Conservation (phyloP, 2,113 vertebrate species). For the Cololabis saira region DNA sequence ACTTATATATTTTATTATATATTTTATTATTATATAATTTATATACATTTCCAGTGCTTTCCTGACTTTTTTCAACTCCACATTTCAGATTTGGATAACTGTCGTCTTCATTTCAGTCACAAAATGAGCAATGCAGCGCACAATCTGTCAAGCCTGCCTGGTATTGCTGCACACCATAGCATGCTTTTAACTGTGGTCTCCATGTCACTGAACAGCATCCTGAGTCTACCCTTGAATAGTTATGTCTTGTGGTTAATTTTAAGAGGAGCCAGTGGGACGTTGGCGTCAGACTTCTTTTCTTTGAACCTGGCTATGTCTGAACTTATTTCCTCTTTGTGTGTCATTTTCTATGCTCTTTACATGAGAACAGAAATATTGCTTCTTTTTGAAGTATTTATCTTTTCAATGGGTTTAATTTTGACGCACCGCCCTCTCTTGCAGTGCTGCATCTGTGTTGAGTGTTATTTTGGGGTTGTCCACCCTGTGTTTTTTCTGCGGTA, state of each 20-base stretch:
- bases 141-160: neutral
- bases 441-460: slow-evolving; percentile 41
- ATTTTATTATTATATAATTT: too few relatives aligned
- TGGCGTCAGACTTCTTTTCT: slow-evolving; percentile 28
- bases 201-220: neutral
- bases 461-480: slow-evolving; percentile 39
- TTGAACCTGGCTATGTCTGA: slow-evolving; percentile 34
- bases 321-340: slow-evolving; percentile 2
- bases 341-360: neutral
- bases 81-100: too few relatives aligned
- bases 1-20: too few relatives aligned
- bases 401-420: too few relatives aligned
- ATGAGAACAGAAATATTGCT: accelerated
- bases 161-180: neutral
- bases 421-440: too few relatives aligned
- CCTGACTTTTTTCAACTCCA: too few relatives aligned
- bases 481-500: slow-evolving; percentile 35
- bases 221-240: too few relatives aligned
- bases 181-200: neutral
- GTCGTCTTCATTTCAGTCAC: neutral
- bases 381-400: neutral
- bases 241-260: too few relatives aligned
- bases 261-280: neutral
- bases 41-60: too few relatives aligned
- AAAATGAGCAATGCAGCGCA: neutral